Percentiles rank a stretch among this genome's conserved stretches.
phyloP scores from a whole-genome alignment of 2,888 invertebrate species.

The Euphydryas editha region DNA sequence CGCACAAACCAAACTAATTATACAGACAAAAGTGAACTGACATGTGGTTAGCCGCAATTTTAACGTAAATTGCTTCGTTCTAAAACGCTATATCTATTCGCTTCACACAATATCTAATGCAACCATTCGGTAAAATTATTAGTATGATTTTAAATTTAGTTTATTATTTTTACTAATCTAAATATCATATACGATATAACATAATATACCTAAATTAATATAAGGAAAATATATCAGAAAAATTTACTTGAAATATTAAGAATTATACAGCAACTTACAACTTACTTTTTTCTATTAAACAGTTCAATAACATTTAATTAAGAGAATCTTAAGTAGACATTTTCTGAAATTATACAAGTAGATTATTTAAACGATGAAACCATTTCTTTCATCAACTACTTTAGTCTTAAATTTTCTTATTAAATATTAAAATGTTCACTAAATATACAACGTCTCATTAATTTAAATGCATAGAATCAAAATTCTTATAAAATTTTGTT shows the following conservation, averaged over 20 bases:
- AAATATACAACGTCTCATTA: not conserved
- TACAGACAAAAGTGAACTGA: slow-evolving; percentile 28
- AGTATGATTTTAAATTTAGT: no score
- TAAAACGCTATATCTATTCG: slow-evolving; percentile 12
- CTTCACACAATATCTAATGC: not conserved
- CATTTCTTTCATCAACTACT: not conserved
- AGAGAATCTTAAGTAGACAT: no score
- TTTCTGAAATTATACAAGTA: not conserved
- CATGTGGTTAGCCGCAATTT: slow-evolving; percentile 38
- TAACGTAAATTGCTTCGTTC: slow-evolving; percentile 29
- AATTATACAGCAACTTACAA: no score
- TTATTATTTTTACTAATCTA: no score
- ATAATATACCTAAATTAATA: no score
- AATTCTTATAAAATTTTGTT: slow-evolving; percentile 30
- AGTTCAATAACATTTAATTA: not conserved
- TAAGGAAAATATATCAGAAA: no score
- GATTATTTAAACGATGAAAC: not conserved
- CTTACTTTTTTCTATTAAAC: no score
- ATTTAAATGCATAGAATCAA: slow-evolving; percentile 26
- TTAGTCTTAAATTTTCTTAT: not conserved
- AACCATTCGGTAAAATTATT: not conserved
- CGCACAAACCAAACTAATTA: slow-evolving; percentile 44
- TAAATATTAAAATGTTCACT: not conserved
- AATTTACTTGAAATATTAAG: no score
- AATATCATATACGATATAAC: no score